Base-by-base conservation (phyloP, 1,140 invertebrate species). In the Scylla paramamosain region DNA sequence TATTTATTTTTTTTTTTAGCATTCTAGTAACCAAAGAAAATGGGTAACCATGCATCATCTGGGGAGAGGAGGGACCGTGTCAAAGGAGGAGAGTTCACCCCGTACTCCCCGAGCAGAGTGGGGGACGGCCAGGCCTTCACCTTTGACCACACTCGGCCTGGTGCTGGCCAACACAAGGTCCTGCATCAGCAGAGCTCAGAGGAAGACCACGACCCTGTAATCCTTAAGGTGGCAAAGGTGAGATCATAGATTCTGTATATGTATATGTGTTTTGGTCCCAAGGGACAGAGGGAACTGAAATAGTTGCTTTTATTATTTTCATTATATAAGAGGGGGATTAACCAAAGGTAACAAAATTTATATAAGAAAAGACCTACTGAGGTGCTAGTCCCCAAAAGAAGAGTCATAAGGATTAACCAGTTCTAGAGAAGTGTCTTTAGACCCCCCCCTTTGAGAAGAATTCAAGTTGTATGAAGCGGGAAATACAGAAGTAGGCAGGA, bases 31-130 rank as follows among this genome's bases (percentile, higher is more conserved):
- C 4, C 28, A 84, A 46, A 12, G 32, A n/a, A 25, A 77, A 94
- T 94, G 93, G 93, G 93, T 20, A 94, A 94, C 86, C 93, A 94
- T n/a, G 59, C 86, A 46, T 89, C 93, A 10, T 94, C 93, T 16
- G 93, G 93, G 28, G 93, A 94, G 67, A 39, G 93, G 0, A 20
- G 93, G 87, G 87, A 89, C 14, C 86, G 93, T 25, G 32, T 67
- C 31, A 94, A 94, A 39, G 31, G 48, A 7, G 87, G 93, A 1
- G 93, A 94, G 25, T 94, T 52, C 39, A 86, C 84, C 10, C 48
- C 87, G 20, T 88, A 77, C 25, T 94, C 93, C 20, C 93, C 93
- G 4, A 88, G 93, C 7, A 67, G 87, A n/a, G 39, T 89, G 39
- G 39, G 59, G 52, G 93, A 94, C 8, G 87, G 93, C 4, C 93